Conservation (phyloP, 2,113 vertebrate species). For the Zingel zingel region DNA sequence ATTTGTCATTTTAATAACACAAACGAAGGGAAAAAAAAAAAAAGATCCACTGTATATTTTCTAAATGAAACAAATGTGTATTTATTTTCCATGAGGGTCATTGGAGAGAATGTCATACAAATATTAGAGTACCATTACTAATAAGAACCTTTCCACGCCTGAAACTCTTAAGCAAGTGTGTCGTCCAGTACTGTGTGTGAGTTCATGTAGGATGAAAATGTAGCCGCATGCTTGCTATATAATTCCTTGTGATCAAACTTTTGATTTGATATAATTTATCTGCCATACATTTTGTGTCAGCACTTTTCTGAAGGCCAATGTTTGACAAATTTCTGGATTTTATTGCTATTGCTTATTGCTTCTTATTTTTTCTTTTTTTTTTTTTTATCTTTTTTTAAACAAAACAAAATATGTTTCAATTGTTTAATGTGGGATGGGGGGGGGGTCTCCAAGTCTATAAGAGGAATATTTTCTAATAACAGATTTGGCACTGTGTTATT, state of each 20-base stretch:
- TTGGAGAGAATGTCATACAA: constrained; percentile 83
- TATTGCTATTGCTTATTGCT: constrained; percentile 26
- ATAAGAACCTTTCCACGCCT: constrained; percentile 83
- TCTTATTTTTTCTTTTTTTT: constrained; percentile 9
- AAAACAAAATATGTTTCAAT: constrained; percentile 9
- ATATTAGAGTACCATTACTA: constrained; percentile 78
- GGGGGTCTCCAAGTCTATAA: constrained; percentile 69
- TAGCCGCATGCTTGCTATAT: constrained; percentile 86
- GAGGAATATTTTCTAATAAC: constrained; percentile 33
- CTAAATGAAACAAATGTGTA: constrained; percentile 84
- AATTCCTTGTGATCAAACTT: constrained; percentile 70
- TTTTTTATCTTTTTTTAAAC: background rate
- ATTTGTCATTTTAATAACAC: constrained; percentile 88
- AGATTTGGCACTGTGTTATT: constrained; percentile 29
- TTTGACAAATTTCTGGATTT: constrained; percentile 53
- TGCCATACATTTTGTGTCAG: constrained; percentile 58
- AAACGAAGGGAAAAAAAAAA: constrained; percentile 76
- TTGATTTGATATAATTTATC: constrained; percentile 53
- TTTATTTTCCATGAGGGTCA: constrained; percentile 87
- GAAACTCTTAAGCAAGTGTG: constrained; percentile 84
- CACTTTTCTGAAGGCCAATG: constrained; percentile 59
- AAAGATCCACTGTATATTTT: constrained; percentile 88
- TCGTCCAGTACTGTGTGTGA: constrained; percentile 85
- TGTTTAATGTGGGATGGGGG: constrained; percentile 21
- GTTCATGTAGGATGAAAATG: constrained; percentile 84